Base-by-base conservation (phyloP, 2,797 vertebrate species). In the Morelia viridis region DNA sequence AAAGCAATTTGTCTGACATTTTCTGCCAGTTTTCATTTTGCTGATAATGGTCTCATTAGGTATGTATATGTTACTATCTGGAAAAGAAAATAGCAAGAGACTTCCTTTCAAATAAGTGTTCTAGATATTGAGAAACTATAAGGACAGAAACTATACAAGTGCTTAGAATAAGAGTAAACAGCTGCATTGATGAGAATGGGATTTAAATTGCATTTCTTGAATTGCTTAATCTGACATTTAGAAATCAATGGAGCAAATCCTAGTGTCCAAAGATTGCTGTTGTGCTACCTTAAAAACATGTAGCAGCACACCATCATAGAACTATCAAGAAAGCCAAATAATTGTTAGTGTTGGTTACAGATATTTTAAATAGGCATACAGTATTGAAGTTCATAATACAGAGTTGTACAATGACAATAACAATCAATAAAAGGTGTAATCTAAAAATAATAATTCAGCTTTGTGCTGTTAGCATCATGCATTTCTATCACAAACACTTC, bases 401-500 rank as follows among this genome's bases (percentile, higher is more conserved):
- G 41, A 31, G 56, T 94, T 96, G 85, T 57, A 71, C 89, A 90
- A 0, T 91, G 91, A 93, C 89, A 94, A 65, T 90, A 80, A 58
- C 89, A 95, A 93, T 28, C 88, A 94, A 60, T 94, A 93, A 91
- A 68, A 96, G 50, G 83, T 92, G 68, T 95, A 62, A 31, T 91
- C 80, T 91, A n/a, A 24, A 76, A 85, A 58, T 1, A n/a, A 83
- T 2, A 93, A 50, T 92, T 84, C 60, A 94, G 90, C 95, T 96
- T 96, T 96, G 91, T 94, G 90, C 95, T 94, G 95, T 96, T 96
- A 95, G 65, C 93, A 92, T 92, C 94, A 87, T 94, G 96, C 92
- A 88, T 97, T 97, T 97, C 96, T 97, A 97, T 97, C 96, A 96
- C 90, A 90, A 95, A 62, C 92, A 50, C 61, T 96, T 96, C 91